These are phyloP conservation scores for Calameuta idolon DNA, from an alignment of 2,888 invertebrate species.

Conservation along the genomic window DNA sequence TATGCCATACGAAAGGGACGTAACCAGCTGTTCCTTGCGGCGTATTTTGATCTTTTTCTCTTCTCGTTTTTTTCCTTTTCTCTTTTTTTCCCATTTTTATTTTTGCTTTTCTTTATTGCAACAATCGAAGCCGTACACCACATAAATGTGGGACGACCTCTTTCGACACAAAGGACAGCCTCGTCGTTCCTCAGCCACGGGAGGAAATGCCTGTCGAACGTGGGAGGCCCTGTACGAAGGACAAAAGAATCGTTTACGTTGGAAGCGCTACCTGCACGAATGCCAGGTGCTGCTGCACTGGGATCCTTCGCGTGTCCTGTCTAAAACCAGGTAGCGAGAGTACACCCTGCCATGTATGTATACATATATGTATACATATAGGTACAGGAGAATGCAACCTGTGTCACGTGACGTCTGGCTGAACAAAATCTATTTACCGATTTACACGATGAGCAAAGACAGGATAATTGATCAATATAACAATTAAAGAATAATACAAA, in stretches of 20 bases:
- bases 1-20: too few relatives aligned
- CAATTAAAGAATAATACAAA: too few relatives aligned
- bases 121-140: too few relatives aligned
- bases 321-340: slow-evolving; percentile 1
- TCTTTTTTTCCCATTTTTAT: background rate
- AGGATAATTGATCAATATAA: too few relatives aligned
- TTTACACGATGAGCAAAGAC: too few relatives aligned
- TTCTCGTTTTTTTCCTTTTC: background rate
- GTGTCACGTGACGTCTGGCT: too few relatives aligned
- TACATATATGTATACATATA: too few relatives aligned
- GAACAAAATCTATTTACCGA: too few relatives aligned
- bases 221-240: slow-evolving; percentile 37
- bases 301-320: slow-evolving; percentile 11
- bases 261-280: slow-evolving; percentile 37
- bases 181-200: slow-evolving; percentile 26
- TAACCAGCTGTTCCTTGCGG: too few relatives aligned
- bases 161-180: slow-evolving; percentile 32
- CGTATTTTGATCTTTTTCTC: background rate
- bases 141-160: background rate
- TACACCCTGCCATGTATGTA: too few relatives aligned
- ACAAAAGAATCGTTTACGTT: slow-evolving; percentile 23
- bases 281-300: slow-evolving; percentile 35
- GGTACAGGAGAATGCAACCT: too few relatives aligned
- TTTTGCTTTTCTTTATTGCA: background rate
- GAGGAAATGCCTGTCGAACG: slow-evolving; percentile 31